Conservation (phyloP, 2,113 vertebrate genomes). For the Lycocorax pyrrhopterus region DNA sequence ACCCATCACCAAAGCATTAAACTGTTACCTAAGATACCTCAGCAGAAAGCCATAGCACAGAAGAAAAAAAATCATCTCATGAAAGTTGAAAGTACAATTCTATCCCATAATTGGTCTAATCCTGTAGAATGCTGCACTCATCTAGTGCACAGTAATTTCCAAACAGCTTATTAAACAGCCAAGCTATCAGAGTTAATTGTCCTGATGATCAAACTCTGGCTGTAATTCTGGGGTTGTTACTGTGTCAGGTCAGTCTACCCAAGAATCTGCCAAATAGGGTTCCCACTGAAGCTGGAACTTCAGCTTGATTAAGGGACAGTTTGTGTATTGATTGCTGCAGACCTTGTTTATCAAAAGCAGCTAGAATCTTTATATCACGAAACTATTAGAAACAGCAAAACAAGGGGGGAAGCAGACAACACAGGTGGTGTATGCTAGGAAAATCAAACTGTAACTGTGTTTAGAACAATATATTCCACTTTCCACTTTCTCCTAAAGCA, state of each 20-base stretch:
- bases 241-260: background rate
- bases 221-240: background rate
- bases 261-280: background rate
- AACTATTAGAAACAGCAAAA: background rate
- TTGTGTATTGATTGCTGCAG: background rate
- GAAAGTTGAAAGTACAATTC: background rate
- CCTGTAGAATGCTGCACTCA: fast-evolving
- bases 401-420: background rate
- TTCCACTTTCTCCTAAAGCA: background rate
- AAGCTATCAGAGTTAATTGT: background rate
- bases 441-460: background rate
- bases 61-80: background rate
- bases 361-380: background rate
- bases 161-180: background rate
- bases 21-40: background rate
- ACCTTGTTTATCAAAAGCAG: background rate
- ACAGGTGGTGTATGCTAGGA: background rate
- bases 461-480: background rate
- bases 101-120: background rate
- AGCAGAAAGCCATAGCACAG: background rate
- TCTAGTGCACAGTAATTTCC: background rate
- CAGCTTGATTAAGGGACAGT: background rate
- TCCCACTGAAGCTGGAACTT: background rate
- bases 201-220: background rate
- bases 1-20: background rate